A percentile compares a stretch with the other conserved stretches of the same genome.
Conservation (phyloP, 2,888 invertebrate genomes). For the Tachina grossa region DNA sequence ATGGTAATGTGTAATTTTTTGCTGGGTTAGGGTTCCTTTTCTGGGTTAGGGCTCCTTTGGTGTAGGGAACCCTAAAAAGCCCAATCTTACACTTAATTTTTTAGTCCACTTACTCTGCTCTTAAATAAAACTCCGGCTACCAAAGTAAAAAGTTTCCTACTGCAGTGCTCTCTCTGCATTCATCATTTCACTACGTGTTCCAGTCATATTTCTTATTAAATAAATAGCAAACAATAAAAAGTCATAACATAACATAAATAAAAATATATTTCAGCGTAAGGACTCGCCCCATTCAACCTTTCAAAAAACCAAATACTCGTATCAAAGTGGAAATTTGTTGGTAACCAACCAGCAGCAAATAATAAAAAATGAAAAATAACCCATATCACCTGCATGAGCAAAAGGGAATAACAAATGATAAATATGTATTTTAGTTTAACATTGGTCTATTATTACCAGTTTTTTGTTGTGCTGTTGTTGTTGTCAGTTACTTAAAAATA, state of each 20-base stretch:
- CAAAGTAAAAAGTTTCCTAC: not conserved
- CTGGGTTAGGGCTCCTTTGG: too few species aligned
- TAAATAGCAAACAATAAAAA: conserved; percentile 22
- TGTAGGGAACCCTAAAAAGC: not conserved
- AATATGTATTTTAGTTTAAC: conserved; percentile 36
- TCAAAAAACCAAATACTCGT: conserved; percentile 9
- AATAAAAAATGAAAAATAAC: conserved; percentile 42
- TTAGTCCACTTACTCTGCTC: not conserved
- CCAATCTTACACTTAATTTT: not conserved
- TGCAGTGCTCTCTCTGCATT: not conserved
- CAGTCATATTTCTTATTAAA: conserved; percentile 6
- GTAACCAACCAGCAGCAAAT: conserved; percentile 5
- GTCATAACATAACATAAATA: conserved; percentile 47
- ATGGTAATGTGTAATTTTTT: too few species aligned
- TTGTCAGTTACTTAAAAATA: not conserved
- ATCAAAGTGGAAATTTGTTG: not conserved
- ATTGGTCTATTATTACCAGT: conserved; percentile 8
- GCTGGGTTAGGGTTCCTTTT: too few species aligned
- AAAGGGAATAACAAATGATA: conserved; percentile 36
- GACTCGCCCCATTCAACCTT: conserved; percentile 22
- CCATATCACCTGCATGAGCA: conserved; percentile 43
- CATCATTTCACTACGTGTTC: conserved; percentile 8
- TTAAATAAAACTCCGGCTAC: not conserved
- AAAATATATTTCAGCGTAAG: conserved; percentile 51
- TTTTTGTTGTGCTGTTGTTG: not conserved